These are phyloP conservation scores for Epirrhoe alternata DNA, from an alignment of 2,888 invertebrate species.

Conservation along the genomic window DNA sequence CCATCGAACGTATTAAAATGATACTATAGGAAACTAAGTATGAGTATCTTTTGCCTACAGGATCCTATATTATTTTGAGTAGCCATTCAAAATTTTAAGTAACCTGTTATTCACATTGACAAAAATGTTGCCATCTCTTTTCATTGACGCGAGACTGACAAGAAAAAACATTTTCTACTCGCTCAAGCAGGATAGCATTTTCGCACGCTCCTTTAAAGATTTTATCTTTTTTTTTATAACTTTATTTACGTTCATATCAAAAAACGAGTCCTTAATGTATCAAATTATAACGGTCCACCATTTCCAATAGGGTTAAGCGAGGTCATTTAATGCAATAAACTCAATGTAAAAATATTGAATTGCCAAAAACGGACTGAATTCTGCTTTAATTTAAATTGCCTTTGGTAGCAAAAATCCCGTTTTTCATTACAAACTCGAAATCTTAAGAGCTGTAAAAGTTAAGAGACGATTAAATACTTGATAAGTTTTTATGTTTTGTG, in stretches of 20 bases:
- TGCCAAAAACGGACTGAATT: conserved; percentile 47
- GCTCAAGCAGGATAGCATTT: neutral
- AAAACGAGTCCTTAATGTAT: conserved; percentile 25
- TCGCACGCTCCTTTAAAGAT: neutral
- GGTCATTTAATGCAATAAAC: conserved; percentile 52
- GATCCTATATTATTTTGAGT: too few relatives aligned
- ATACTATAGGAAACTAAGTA: too few relatives aligned
- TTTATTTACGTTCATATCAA: conserved; percentile 30
- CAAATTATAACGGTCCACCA: conserved; percentile 45
- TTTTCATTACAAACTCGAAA: conserved; percentile 38
- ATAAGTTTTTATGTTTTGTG: conserved; percentile 38
- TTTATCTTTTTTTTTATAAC: conserved; percentile 17
- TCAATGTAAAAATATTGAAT: conserved; percentile 41
- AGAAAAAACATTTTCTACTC: too few relatives aligned
- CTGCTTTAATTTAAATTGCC: conserved; percentile 43
- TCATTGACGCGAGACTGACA: too few relatives aligned
- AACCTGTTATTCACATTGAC: too few relatives aligned
- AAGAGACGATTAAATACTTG: conserved; percentile 49
- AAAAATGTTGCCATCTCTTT: too few relatives aligned
- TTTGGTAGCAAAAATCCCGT: conserved; percentile 43
- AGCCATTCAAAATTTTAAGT: too few relatives aligned
- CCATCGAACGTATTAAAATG: too few relatives aligned
- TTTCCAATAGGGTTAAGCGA: conserved; percentile 56
- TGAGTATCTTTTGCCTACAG: too few relatives aligned
- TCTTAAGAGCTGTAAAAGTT: conserved; percentile 47